Conservation (phyloP, 2,888 invertebrate genomes). For the Thera obeliscata region DNA sequence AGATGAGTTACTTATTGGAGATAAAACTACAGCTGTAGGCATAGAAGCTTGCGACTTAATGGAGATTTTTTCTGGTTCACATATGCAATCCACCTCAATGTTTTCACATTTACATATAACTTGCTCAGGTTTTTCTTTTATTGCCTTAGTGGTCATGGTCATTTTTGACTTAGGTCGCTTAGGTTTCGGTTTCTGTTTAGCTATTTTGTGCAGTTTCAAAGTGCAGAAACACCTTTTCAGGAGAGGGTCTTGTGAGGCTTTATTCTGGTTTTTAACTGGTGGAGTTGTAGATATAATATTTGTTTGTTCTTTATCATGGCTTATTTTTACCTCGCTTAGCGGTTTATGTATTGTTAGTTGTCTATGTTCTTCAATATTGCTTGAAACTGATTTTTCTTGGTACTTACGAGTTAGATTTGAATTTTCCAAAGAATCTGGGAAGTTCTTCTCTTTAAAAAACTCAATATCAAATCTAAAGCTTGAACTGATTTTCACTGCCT, state of each 20-base stretch:
- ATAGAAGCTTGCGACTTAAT: slow-evolving; percentile 18
- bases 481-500: slow-evolving; percentile 44
- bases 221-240: slow-evolving; percentile 54
- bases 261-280: not conserved
- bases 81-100: slow-evolving; percentile 2
- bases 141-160: slow-evolving; percentile 28
- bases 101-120: slow-evolving; percentile 9
- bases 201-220: slow-evolving; percentile 43
- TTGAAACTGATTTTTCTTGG: slow-evolving; percentile 6
- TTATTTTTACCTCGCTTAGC: slow-evolving; percentile 1
- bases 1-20: slow-evolving; percentile 15
- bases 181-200: slow-evolving; percentile 29
- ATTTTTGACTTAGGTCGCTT: slow-evolving; percentile 29
- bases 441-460: slow-evolving; percentile 44
- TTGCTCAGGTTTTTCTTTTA: not conserved
- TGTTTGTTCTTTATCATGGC: slow-evolving; percentile 3
- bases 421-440: slow-evolving; percentile 15
- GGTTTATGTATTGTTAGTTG: not conserved
- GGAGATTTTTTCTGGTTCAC: slow-evolving; percentile 11
- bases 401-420: not conserved
- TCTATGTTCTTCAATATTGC: slow-evolving; percentile 8
- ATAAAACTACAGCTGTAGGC: slow-evolving; percentile 19
- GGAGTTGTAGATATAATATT: not conserved
- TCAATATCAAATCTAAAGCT: slow-evolving; percentile 51
- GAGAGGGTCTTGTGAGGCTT: slow-evolving; percentile 10